phyloP scores from a whole-genome alignment of 1,140 invertebrate species.

The Zophobas atratus region DNA sequence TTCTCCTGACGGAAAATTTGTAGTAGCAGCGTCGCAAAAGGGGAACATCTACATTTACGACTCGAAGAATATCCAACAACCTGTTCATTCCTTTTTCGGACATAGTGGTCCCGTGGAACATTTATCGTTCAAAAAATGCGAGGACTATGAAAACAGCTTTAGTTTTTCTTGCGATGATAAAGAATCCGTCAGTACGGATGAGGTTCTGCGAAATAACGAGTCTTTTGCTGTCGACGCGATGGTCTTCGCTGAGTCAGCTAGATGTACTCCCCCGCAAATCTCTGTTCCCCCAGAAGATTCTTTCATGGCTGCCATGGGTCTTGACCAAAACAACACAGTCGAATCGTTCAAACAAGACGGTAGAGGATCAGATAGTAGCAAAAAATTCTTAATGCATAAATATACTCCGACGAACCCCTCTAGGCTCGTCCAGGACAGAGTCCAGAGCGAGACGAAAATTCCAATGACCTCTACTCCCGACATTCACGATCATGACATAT shows the following conservation, averaged over 20 bases:
- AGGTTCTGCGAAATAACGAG: slow-evolving; percentile 1
- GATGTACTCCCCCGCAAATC: neutral
- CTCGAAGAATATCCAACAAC: slow-evolving; percentile 59
- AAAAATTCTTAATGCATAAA: slow-evolving; percentile 3
- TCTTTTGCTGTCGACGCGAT: neutral
- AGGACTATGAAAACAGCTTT: slow-evolving; percentile 28
- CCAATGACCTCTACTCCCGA: neutral
- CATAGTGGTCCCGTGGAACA: slow-evolving; percentile 59
- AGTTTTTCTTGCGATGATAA: slow-evolving; percentile 16
- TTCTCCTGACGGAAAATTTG: slow-evolving; percentile 58
- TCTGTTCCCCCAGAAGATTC: slow-evolving; percentile 52
- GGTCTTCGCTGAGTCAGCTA: neutral
- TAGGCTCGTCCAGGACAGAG: slow-evolving; percentile 16
- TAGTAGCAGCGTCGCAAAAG: slow-evolving; percentile 62
- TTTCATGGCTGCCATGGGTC: slow-evolving; percentile 53
- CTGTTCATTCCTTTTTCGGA: slow-evolving; percentile 57
- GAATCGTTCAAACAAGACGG: slow-evolving; percentile 45
- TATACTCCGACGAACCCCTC: slow-evolving; percentile 6
- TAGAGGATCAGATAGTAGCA: slow-evolving; percentile 2
- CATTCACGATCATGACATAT: neutral
- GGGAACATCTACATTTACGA: slow-evolving; percentile 64
- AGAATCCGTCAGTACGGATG: slow-evolving; percentile 3
- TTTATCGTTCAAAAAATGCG: slow-evolving; percentile 56
- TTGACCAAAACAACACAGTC: slow-evolving; percentile 53
- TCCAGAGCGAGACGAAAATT: slow-evolving; percentile 9